phyloP scores from a whole-genome alignment of 2,888 invertebrate genomes.

The Xanthorhoe spadicearia region DNA sequence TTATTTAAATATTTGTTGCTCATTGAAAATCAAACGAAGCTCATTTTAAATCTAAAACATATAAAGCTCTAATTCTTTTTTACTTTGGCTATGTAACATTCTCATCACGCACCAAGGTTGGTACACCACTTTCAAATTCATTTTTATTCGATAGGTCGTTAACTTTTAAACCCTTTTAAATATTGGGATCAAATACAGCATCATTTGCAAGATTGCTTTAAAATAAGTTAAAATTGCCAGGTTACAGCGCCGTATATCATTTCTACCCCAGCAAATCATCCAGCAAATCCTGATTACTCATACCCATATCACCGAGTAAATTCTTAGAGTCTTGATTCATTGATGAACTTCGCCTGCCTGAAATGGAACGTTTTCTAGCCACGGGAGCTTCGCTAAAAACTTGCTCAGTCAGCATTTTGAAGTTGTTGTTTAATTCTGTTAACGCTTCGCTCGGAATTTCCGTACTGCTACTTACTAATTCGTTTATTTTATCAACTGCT shows the following conservation, averaged over 20 bases:
- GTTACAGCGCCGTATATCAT: constrained; percentile 60
- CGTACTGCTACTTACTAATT: constrained; percentile 67
- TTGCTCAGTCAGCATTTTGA: constrained; percentile 71
- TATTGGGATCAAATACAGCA: background rate
- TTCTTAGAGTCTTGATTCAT: constrained; percentile 53
- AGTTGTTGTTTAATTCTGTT: constrained; percentile 73
- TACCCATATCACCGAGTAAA: constrained; percentile 67
- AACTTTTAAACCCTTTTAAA: background rate
- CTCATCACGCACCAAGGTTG: background rate
- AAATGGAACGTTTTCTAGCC: constrained; percentile 66
- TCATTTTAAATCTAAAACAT: no score
- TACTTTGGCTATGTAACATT: background rate
- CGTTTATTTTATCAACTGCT: constrained; percentile 80
- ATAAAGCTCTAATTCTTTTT: no score
- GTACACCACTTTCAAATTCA: background rate
- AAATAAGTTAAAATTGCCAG: constrained; percentile 1
- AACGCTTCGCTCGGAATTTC: constrained; percentile 68
- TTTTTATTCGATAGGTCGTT: background rate
- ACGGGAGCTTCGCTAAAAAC: constrained; percentile 58
- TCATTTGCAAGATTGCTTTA: background rate
- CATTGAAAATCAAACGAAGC: no score
- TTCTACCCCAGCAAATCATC: constrained; percentile 77
- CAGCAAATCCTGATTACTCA: constrained; percentile 75
- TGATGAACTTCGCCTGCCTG: constrained; percentile 59
- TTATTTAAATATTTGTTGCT: no score